phyloP scores from a whole-genome alignment of 1,140 invertebrate genomes.

The Bombus waltoni region DNA sequence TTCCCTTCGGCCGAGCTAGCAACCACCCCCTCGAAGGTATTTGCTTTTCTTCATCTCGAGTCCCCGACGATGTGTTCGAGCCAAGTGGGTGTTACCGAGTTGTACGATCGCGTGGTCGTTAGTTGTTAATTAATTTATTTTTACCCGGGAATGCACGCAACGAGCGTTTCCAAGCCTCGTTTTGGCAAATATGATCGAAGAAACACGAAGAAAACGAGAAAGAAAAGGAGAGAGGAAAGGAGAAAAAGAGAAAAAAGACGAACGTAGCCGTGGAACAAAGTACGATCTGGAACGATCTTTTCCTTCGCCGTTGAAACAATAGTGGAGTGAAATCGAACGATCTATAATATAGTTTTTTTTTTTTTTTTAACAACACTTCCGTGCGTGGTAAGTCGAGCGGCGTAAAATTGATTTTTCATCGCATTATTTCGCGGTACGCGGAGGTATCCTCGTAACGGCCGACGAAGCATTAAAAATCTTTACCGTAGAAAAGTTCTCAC shows the following conservation, averaged over 20 bases:
- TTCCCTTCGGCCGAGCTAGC: conserved; percentile 33
- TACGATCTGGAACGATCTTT: too few species aligned
- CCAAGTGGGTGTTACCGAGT: conserved; percentile 38
- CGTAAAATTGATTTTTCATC: conserved; percentile 15
- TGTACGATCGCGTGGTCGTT: conserved; percentile 1
- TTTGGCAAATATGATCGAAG: too few species aligned
- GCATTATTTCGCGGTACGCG: neutral
- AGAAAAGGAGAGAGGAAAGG: too few species aligned
- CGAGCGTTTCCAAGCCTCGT: neutral
- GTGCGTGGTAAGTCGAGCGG: neutral
- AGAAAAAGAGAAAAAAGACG: neutral
- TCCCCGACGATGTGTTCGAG: conserved; percentile 24
- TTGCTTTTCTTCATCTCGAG: conserved; percentile 54
- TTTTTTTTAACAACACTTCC: neutral
- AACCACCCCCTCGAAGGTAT: conserved; percentile 48
- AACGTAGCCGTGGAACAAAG: neutral
- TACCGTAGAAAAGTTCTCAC: conserved; percentile 18
- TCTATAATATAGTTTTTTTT: neutral
- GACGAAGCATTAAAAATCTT: conserved; percentile 12
- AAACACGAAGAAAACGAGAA: too few species aligned
- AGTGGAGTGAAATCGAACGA: neutral
- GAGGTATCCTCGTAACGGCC: neutral
- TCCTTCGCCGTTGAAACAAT: neutral
- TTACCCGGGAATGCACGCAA: neutral
- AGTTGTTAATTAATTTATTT: conserved; percentile 48